Conservation (phyloP, 2,888 invertebrate genomes). For the Clivina fossor region DNA sequence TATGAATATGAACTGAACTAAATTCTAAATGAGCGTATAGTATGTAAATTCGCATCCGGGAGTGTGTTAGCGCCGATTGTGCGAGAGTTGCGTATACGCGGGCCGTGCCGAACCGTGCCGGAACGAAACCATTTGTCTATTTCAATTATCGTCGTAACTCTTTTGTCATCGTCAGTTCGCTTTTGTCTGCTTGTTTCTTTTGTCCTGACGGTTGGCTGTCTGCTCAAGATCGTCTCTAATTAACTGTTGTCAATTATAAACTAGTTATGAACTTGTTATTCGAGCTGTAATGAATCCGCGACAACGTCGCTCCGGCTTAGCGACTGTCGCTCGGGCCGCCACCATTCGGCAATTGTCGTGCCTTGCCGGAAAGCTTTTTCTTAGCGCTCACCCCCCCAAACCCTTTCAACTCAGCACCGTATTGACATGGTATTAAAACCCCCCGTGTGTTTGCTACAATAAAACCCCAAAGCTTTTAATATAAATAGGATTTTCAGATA, state of each 20-base stretch:
- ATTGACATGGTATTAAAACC: too few species aligned
- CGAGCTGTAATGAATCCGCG: constrained; percentile 26
- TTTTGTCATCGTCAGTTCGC: constrained; percentile 26
- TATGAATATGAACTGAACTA: too few species aligned
- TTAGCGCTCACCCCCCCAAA: too few species aligned
- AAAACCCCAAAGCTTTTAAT: too few species aligned
- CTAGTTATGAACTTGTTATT: constrained; percentile 33
- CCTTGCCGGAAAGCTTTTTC: too few species aligned
- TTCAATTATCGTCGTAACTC: constrained; percentile 29
- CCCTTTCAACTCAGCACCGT: too few species aligned
- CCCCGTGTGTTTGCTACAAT: too few species aligned
- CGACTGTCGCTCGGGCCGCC: background rate
- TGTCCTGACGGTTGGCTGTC: constrained; percentile 18
- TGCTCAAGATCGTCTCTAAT: constrained; percentile 29
- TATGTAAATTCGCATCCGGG: too few species aligned
- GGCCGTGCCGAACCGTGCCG: background rate
- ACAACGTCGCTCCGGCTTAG: constrained; percentile 5
- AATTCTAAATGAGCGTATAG: too few species aligned
- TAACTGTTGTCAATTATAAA: constrained; percentile 33
- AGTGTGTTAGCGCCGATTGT: too few species aligned
- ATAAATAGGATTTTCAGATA: too few species aligned
- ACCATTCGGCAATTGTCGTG: background rate
- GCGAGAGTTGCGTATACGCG: background rate
- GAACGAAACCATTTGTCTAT: constrained; percentile 31
- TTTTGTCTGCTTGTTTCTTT: constrained; percentile 28